A percentile compares a stretch with the other conserved stretches of the same genome.
Evolutionary conservation across 2,797 vertebrate species (phyloP).

Genomic region (Lycodopsis pacificus): DNA sequence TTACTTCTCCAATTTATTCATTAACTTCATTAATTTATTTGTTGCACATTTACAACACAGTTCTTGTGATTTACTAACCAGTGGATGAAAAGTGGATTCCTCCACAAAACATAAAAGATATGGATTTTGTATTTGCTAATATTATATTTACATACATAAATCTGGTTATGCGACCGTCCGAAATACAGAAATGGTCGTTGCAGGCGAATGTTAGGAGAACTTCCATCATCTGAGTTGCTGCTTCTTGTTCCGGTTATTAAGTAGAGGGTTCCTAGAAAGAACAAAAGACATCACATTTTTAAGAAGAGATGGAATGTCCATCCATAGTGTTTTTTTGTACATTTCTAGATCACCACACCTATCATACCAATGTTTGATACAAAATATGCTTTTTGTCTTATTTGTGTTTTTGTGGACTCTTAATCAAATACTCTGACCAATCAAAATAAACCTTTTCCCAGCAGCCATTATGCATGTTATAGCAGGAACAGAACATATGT

Average conservation of each 20-base stretch:
- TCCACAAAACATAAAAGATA: too few species aligned
- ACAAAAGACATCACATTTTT: background rate
- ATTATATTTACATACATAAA: conserved; percentile 62
- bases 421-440: background rate
- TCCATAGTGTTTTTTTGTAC: too few species aligned
- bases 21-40: background rate
- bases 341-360: too few species aligned
- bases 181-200: conserved; percentile 63
- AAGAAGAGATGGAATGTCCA: background rate
- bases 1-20: too few species aligned
- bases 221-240: conserved; percentile 44
- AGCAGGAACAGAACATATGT: background rate
- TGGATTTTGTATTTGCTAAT: background rate
- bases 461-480: background rate
- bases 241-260: conserved; percentile 30
- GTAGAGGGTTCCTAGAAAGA: conserved; percentile 62
- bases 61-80: background rate
- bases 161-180: conserved; percentile 30
- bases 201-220: conserved; percentile 59
- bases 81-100: too few species aligned
- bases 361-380: too few species aligned
- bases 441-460: background rate
- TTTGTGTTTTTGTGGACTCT: background rate
- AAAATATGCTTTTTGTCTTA: too few species aligned
- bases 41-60: background rate